Evolutionary conservation across 2,113 vertebrate species (phyloP), one percentile per base, ranked within the genome.

Genomic region (Rhinoptilus africanus): DNA sequence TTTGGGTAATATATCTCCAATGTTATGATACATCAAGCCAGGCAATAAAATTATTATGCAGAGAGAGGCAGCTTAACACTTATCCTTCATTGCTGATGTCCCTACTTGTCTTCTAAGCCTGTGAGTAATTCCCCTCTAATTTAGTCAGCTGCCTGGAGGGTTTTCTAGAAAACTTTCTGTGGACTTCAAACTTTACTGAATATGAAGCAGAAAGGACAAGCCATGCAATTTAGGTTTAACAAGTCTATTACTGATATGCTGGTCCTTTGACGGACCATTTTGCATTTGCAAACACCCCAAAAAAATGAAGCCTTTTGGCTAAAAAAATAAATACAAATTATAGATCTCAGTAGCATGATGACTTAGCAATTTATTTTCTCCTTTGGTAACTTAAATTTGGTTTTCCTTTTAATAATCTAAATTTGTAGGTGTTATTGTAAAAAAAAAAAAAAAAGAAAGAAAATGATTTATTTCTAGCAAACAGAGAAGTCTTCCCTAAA

Each of bases 1-100:
- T 80, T 83, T 47, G 79, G 28, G 63, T 51, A 92, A 94, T 96
- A 37, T 32, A 96, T 90, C 82, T 96, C 47, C 64, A 83, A 51
- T 12, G 4, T 77, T 92, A 92, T 45, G 74, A 94, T 92, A 92
- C 50, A 88, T 90, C 54, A 96, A 96, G 85, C 45, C 53, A 89
- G 57, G 66, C 85, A 92, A 92, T 86, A 96, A 92, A 92, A 94
- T 92, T 90, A 86, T 77, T 88, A 95, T 92, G 95, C 88, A 95
- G 82, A 89, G 41, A 83, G 63, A 94, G 72, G 67, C 59, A 88
- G 78, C 59, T 88, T 94, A 92, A 91, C 72, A 84, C 82, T 93
- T 95, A 91, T 76, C 85, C 59, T 92, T 93, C 92, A 90, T 22
- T 92, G 56, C 79, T 93, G 79, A 95, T 79, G 37, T 85, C 62